phyloP scores from a whole-genome alignment of 2,797 vertebrate species.

The Xerus rutilus region DNA sequence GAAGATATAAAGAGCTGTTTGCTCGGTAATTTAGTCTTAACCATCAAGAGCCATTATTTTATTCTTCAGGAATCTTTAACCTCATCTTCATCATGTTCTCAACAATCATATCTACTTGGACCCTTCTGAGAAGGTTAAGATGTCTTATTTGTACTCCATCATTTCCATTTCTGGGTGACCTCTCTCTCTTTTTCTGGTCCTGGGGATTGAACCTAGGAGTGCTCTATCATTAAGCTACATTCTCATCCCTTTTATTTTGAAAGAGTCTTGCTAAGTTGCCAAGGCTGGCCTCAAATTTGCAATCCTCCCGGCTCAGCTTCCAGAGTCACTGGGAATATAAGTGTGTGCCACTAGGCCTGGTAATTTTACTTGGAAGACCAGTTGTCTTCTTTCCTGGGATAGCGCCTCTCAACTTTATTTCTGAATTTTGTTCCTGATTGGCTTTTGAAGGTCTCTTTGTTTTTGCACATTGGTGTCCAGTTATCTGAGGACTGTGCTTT shows the following conservation, averaged over 20 bases:
- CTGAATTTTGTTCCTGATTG: background rate
- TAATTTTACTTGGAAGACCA: background rate
- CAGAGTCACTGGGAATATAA: too few species aligned
- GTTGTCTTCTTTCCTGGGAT: background rate
- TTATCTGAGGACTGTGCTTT: background rate
- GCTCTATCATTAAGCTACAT: too few species aligned
- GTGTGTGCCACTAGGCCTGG: too few species aligned
- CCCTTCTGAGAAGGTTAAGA: background rate
- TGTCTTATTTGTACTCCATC: background rate
- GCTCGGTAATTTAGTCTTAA: background rate
- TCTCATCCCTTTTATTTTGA: too few species aligned
- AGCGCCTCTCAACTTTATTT: background rate
- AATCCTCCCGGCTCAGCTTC: too few species aligned
- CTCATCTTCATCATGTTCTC: background rate
- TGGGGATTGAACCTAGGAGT: too few species aligned
- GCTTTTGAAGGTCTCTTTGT: background rate
- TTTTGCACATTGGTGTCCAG: background rate
- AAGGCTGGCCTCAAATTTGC: too few species aligned
- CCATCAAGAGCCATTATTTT: background rate
- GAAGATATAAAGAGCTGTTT: background rate
- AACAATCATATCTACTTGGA: background rate
- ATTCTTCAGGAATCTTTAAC: background rate
- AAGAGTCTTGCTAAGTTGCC: too few species aligned
- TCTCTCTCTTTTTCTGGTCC: too few species aligned
- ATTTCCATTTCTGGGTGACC: background rate